Conservation (phyloP, 2,113 vertebrate species). For the Mionectes macconnelli region DNA sequence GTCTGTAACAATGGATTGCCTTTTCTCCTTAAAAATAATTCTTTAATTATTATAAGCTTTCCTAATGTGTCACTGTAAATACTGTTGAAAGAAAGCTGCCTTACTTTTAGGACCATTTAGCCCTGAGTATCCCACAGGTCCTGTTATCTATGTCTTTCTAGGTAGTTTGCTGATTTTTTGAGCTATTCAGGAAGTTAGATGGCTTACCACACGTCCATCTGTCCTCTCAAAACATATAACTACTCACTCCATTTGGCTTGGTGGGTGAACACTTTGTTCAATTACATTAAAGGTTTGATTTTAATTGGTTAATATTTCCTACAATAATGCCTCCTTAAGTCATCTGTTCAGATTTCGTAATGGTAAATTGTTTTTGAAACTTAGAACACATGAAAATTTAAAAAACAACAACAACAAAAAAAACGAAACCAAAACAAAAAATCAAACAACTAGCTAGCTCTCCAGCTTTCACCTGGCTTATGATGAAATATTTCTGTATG, state of each 20-base stretch:
- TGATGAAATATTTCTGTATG: slow-evolving; percentile 59
- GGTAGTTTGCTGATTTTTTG: background rate
- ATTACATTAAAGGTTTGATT: slow-evolving; percentile 47
- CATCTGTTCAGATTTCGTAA: slow-evolving; percentile 36
- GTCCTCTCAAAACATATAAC: background rate
- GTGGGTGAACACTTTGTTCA: slow-evolving; percentile 42
- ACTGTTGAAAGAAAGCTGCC: background rate
- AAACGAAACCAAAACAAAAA: background rate
- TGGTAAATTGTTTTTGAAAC: slow-evolving; percentile 64
- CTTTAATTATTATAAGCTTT: background rate
- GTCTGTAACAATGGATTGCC: background rate
- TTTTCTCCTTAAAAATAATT: background rate
- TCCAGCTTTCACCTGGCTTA: slow-evolving; percentile 43
- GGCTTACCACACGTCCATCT: background rate
- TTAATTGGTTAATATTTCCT: slow-evolving; percentile 66
- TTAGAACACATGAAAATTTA: slow-evolving; percentile 60
- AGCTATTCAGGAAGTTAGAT: background rate
- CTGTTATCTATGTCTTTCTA: background rate
- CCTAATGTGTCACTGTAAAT: background rate
- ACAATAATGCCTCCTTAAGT: slow-evolving; percentile 61
- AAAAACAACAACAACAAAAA: background rate
- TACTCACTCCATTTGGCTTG: background rate
- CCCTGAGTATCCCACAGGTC: background rate
- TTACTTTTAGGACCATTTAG: background rate
- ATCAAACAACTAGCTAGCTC: background rate